Conservation (phyloP, 2,113 vertebrate species). For the Pardalotus punctatus region DNA sequence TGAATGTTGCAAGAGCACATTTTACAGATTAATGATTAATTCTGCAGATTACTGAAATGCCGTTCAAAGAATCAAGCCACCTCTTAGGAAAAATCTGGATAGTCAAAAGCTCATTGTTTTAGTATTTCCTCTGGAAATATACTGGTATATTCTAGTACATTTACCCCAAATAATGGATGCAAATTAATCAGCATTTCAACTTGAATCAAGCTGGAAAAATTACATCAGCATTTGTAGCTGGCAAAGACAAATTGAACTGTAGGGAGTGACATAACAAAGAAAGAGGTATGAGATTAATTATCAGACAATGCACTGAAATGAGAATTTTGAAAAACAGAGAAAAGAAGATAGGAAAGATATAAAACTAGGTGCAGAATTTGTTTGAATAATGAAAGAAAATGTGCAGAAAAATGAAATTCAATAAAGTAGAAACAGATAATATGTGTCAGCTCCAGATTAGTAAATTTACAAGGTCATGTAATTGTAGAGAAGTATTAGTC, state of each 20-base stretch:
- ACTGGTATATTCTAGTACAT: neutral
- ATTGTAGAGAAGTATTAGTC: neutral
- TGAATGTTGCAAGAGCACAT: neutral
- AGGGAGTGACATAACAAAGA: neutral
- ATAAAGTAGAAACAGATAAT: neutral
- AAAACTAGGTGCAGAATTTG: neutral
- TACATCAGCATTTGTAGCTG: neutral
- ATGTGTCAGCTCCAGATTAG: neutral
- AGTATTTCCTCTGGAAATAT: neutral
- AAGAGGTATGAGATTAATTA: neutral
- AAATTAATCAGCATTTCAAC: neutral
- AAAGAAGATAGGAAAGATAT: neutral
- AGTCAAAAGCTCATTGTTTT: rapidly evolving
- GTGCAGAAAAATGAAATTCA: neutral
- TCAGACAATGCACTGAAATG: neutral
- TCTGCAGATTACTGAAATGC: neutral
- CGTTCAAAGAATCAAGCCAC: neutral
- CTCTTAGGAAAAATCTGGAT: neutral
- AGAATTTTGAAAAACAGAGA: neutral
- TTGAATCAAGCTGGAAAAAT: neutral
- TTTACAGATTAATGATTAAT: neutral
- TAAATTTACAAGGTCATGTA: neutral
- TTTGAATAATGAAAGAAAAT: neutral
- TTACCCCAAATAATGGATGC: neutral
- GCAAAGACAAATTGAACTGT: neutral